phyloP scores from a whole-genome alignment of 2,113 vertebrate genomes.

The Psittacus erithacus region DNA sequence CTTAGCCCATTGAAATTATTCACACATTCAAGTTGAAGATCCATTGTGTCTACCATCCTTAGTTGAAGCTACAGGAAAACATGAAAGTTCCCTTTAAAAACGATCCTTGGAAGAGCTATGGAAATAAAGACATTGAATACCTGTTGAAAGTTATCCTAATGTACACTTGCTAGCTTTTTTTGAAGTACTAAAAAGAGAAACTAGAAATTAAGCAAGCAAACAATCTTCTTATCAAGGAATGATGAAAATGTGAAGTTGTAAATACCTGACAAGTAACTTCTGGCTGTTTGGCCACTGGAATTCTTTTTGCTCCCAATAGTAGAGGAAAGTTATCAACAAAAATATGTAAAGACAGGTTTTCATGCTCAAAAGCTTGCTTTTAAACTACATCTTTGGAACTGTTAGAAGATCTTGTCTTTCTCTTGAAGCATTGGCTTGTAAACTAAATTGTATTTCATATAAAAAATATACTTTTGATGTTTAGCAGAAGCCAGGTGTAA shows the following conservation, averaged over 20 bases:
- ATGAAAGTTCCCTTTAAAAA: neutral
- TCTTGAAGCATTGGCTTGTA: neutral
- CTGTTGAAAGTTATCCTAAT: neutral
- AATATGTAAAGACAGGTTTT: neutral
- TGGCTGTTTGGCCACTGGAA: neutral
- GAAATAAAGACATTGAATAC: neutral
- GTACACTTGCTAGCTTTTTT: neutral
- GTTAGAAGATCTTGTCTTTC: neutral
- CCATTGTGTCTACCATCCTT: accelerated
- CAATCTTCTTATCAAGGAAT: constrained; percentile 30
- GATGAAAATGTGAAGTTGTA: constrained; percentile 51
- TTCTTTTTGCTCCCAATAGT: neutral
- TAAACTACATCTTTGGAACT: neutral
- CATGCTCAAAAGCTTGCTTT: neutral
- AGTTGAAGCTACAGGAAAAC: neutral
- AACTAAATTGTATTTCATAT: neutral
- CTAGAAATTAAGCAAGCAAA: neutral
- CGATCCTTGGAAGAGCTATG: neutral
- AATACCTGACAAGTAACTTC: constrained; percentile 39
- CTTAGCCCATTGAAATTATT: neutral
- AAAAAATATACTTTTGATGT: neutral
- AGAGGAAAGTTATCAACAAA: neutral
- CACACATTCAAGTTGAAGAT: neutral
- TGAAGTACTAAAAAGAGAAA: neutral
- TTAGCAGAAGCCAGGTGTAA: neutral